Evolutionary conservation across 2,797 vertebrate genomes (phyloP).

Genomic region (Enteromius mattozi): DNA sequence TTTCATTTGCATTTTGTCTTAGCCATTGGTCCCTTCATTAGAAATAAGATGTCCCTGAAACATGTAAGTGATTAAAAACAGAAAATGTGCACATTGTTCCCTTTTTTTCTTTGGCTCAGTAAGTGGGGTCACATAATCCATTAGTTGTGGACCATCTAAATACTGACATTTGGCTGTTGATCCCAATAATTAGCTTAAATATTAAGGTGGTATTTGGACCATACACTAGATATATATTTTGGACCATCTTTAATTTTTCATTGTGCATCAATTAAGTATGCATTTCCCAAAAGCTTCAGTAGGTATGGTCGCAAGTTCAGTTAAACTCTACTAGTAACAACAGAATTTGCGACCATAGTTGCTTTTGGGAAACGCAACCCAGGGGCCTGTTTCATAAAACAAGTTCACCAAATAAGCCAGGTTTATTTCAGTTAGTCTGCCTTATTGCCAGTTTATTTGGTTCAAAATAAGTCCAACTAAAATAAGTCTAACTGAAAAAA

Average conservation of each 20-base stretch:
- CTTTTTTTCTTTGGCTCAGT: slow-evolving; percentile 10
- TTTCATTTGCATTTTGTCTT: slow-evolving; percentile 12
- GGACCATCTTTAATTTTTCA: slow-evolving; percentile 9
- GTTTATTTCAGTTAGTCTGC: too few relatives aligned
- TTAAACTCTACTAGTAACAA: background rate
- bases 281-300: background rate
- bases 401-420: too few relatives aligned
- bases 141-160: background rate
- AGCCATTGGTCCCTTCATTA: background rate
- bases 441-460: too few relatives aligned
- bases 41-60: slow-evolving; percentile 1
- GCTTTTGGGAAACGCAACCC: background rate
- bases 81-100: slow-evolving; percentile 7
- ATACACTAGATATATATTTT: background rate
- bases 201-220: background rate
- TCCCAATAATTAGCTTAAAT: background rate
- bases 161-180: background rate
- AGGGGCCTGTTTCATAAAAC: too few relatives aligned
- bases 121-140: slow-evolving; percentile 28
- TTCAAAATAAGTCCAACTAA: too few relatives aligned
- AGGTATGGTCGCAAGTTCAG: background rate
- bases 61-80: slow-evolving; percentile 13
- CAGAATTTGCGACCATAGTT: background rate
- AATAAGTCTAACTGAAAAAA: too few relatives aligned
- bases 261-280: background rate